Evolutionary conservation across 2,797 vertebrate species (phyloP).

Genomic region (Sandelia bainsii): DNA sequence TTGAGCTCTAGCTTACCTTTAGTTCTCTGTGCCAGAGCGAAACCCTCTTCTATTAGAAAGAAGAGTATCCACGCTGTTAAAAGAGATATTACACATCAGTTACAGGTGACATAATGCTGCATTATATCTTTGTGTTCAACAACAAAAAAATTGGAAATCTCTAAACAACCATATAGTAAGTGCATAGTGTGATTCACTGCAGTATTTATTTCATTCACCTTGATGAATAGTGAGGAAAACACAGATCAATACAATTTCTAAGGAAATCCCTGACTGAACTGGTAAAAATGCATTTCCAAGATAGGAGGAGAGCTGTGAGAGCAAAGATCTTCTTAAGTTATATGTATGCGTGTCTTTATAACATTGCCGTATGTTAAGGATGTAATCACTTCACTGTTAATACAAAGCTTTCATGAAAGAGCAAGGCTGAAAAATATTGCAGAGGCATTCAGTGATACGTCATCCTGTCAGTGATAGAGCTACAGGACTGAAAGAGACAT

Average conservation of each 20-base stretch:
- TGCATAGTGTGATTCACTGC: not conserved
- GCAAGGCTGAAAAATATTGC: not conserved
- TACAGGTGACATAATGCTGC: slow-evolving; percentile 13
- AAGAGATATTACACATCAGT: slow-evolving; percentile 55
- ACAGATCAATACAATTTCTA: slow-evolving; percentile 32
- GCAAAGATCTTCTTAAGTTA: not conserved
- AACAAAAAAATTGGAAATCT: slow-evolving; percentile 12
- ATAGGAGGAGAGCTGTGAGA: slow-evolving; percentile 3
- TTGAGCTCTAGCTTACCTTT: slow-evolving; percentile 86
- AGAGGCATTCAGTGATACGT: not conserved
- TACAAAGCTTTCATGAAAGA: slow-evolving; percentile 8
- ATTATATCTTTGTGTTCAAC: slow-evolving; percentile 5
- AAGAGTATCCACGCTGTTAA: slow-evolving; percentile 86
- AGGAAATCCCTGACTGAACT: slow-evolving; percentile 17
- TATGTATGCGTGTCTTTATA: not conserved
- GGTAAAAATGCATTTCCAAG: not conserved
- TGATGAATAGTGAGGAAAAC: slow-evolving; percentile 34
- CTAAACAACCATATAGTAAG: slow-evolving; percentile 17
- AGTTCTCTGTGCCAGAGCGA: slow-evolving; percentile 94
- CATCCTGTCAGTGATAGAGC: not conserved
- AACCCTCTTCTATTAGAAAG: slow-evolving; percentile 93
- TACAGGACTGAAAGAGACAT: not conserved
- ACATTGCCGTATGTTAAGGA: not conserved
- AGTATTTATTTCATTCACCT: slow-evolving; percentile 30
- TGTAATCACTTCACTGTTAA: slow-evolving; percentile 7